Evolutionary conservation across 2,888 invertebrate genomes (phyloP).

Genomic region (Heliconius cydno): DNA sequence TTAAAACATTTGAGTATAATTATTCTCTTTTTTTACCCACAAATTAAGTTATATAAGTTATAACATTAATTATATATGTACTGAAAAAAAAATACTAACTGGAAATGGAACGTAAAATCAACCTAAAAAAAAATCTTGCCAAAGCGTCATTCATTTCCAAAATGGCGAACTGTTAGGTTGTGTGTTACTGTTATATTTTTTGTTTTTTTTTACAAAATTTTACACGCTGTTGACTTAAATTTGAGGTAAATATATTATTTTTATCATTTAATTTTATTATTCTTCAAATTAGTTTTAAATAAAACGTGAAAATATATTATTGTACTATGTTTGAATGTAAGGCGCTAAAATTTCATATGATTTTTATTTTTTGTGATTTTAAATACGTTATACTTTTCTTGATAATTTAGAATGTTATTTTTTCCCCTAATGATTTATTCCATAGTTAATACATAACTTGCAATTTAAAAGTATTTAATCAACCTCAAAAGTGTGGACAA

Average conservation of each 20-base stretch:
- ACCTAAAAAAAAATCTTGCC: slow-evolving; percentile 47
- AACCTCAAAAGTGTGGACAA: background rate
- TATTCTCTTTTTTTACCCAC: background rate
- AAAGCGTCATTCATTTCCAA: slow-evolving; percentile 59
- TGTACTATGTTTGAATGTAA: background rate
- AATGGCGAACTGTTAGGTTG: slow-evolving; percentile 77
- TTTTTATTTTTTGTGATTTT: background rate
- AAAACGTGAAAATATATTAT: slow-evolving; percentile 23
- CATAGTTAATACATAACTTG: background rate
- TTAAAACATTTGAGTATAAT: background rate
- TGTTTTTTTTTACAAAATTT: slow-evolving; percentile 63
- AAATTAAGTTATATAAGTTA: background rate
- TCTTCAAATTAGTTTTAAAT: slow-evolving; percentile 41
- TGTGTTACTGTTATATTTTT: slow-evolving; percentile 69
- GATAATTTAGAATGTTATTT: background rate
- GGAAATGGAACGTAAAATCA: slow-evolving; percentile 54
- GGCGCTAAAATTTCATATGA: background rate
- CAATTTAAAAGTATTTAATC: background rate
- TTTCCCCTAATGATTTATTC: background rate
- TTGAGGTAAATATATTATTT: slow-evolving; percentile 61
- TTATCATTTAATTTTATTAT: background rate
- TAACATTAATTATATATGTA: background rate
- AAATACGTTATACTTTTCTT: background rate
- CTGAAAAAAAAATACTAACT: background rate
- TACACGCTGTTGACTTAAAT: slow-evolving; percentile 69